Percentiles rank a stretch among this genome's conserved stretches.
Conservation (phyloP, 2,797 vertebrate species). For the Myotis myotis region DNA sequence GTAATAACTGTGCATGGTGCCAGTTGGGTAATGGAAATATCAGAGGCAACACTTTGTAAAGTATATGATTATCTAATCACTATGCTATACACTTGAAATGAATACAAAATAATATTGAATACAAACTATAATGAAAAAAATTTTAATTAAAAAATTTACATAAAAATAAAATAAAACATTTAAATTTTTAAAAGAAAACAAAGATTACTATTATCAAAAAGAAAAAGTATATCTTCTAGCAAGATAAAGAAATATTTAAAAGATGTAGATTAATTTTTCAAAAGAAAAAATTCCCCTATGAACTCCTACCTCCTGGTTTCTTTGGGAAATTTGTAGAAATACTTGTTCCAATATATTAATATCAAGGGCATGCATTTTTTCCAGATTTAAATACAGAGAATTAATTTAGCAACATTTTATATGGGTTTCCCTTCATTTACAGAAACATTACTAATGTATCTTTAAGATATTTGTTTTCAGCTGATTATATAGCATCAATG, state of each 20-base stretch:
- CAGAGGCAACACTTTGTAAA: neutral
- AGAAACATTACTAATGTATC: neutral
- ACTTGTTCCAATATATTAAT: neutral
- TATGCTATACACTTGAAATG: neutral
- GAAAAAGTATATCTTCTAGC: neutral
- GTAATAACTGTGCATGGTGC: neutral
- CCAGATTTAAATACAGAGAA: neutral
- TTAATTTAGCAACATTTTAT: neutral
- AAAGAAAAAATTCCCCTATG: neutral
- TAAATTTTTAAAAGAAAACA: neutral
- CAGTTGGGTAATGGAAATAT: neutral
- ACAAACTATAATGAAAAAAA: neutral
- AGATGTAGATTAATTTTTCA: neutral
- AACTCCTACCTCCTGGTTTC: neutral
- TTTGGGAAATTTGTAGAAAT: conserved; percentile 16
- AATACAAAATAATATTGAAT: neutral
- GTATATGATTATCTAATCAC: neutral
- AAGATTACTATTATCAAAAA: neutral
- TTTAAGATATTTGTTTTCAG: neutral
- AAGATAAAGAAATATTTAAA: neutral
- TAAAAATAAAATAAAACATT: neutral
- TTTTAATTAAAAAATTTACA: too few relatives aligned
- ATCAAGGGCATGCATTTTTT: neutral
- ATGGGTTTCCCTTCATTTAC: neutral
- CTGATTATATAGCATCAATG: neutral